A percentile compares a stretch with the other conserved stretches of the same genome.
Conservation (phyloP, 2,797 vertebrate species). For the Xenentodon cancila region DNA sequence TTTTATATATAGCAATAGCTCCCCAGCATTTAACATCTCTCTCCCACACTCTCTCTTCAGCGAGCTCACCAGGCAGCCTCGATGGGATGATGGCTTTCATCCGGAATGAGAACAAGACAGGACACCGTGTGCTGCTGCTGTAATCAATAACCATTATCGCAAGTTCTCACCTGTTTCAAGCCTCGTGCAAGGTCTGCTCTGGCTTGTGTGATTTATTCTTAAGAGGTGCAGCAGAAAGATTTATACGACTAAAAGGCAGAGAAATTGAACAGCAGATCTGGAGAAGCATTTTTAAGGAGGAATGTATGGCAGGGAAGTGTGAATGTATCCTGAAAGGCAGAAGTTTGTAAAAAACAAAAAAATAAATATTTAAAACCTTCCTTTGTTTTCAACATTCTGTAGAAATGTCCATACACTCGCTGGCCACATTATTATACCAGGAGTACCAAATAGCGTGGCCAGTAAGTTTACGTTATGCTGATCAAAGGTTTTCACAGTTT, state of each 20-base stretch:
- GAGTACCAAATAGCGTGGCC: too few relatives aligned
- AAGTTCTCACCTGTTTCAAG: conserved; percentile 61
- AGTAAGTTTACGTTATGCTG: too few relatives aligned
- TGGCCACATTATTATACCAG: too few relatives aligned
- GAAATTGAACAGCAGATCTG: conserved; percentile 15
- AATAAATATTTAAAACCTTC: not conserved
- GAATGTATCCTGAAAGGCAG: not conserved
- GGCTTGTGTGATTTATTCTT: conserved; percentile 48
- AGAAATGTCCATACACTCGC: not conserved
- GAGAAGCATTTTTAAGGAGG: conserved; percentile 1
- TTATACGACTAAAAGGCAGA: conserved; percentile 21
- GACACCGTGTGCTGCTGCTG: conserved; percentile 45
- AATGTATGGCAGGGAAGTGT: not conserved
- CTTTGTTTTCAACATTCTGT: not conserved
- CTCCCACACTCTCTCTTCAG: conserved; percentile 58
- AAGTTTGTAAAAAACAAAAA: conserved; percentile 3
- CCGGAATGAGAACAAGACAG: conserved; percentile 61
- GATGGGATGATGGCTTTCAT: conserved; percentile 50
- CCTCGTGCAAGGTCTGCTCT: conserved; percentile 12
- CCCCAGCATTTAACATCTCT: conserved; percentile 55
- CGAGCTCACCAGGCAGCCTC: conserved; percentile 33
- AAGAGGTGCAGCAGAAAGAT: conserved; percentile 27
- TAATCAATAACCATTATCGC: conserved; percentile 73
- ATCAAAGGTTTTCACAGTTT: too few relatives aligned
- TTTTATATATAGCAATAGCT: conserved; percentile 57